Conservation (phyloP, 2,797 vertebrate genomes). For the Lacerta viridis region DNA sequence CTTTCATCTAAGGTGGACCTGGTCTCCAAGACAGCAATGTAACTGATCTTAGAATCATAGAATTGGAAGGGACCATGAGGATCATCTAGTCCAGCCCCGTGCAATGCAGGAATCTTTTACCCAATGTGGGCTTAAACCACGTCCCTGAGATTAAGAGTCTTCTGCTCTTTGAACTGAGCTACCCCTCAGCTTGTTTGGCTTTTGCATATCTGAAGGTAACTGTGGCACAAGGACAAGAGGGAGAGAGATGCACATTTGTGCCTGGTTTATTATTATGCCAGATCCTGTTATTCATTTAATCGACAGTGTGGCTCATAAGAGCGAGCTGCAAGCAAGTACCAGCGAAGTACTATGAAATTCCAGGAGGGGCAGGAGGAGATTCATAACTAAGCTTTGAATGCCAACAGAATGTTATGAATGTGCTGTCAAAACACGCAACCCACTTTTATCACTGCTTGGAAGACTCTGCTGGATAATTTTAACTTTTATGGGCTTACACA, state of each 20-base stretch:
- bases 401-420: conserved; percentile 16
- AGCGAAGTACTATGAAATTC: background rate
- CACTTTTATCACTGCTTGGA: conserved; percentile 23
- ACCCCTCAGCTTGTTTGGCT: background rate
- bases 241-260: background rate
- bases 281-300: conserved; percentile 1
- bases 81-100: too few relatives aligned
- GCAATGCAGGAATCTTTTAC: too few relatives aligned
- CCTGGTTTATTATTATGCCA: background rate
- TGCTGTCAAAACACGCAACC: conserved; percentile 6
- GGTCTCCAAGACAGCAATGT: background rate
- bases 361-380: background rate
- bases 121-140: too few relatives aligned
- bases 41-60: background rate
- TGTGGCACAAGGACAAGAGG: background rate
- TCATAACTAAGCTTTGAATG: background rate
- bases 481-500: background rate
- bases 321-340: background rate
- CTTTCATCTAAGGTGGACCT: background rate
- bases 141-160: too few relatives aligned
- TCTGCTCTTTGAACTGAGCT: too few relatives aligned
- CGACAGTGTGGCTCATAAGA: background rate
- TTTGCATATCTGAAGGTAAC: background rate
- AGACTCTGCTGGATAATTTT: conserved; percentile 8
- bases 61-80: background rate